These are phyloP conservation scores for Drosophila lutescens DNA, from an alignment of 2,888 invertebrate genomes.

Conservation along the genomic window DNA sequence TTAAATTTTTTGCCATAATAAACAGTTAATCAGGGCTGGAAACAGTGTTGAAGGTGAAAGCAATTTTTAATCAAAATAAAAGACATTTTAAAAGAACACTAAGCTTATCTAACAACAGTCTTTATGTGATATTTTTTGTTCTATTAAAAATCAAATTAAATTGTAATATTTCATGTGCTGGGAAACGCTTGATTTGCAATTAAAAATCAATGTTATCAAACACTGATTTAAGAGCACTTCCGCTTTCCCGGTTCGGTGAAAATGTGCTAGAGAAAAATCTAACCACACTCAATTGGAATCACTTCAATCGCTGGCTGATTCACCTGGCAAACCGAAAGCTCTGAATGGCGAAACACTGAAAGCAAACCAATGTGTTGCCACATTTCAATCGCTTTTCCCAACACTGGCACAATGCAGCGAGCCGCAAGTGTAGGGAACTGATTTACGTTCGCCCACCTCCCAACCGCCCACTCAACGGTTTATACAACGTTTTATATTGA, in stretches of 20 bases:
- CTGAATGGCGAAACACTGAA: constrained; percentile 38
- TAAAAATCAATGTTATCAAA: not conserved
- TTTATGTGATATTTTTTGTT: too few species aligned
- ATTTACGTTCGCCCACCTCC: constrained; percentile 36
- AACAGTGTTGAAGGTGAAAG: constrained; percentile 6
- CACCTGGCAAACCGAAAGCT: constrained; percentile 42
- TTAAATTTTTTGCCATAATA: constrained; percentile 56
- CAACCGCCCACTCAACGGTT: constrained; percentile 1
- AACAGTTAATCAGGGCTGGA: constrained; percentile 63
- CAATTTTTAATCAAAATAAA: not conserved
- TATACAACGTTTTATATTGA: constrained; percentile 47
- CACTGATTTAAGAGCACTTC: not conserved
- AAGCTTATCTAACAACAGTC: too few species aligned
- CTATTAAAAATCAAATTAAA: not conserved
- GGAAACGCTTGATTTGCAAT: not conserved
- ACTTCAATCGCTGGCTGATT: constrained; percentile 28
- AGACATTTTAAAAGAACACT: too few species aligned
- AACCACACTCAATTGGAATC: constrained; percentile 26
- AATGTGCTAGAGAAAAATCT: not conserved
- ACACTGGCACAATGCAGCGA: constrained; percentile 37
- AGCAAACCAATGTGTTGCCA: constrained; percentile 38
- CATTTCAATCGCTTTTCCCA: constrained; percentile 51
- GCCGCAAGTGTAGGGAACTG: constrained; percentile 64
- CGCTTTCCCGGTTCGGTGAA: not conserved
- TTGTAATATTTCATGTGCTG: not conserved